phyloP scores from a whole-genome alignment of 2,797 vertebrate species.

The Perodicticus potto region DNA sequence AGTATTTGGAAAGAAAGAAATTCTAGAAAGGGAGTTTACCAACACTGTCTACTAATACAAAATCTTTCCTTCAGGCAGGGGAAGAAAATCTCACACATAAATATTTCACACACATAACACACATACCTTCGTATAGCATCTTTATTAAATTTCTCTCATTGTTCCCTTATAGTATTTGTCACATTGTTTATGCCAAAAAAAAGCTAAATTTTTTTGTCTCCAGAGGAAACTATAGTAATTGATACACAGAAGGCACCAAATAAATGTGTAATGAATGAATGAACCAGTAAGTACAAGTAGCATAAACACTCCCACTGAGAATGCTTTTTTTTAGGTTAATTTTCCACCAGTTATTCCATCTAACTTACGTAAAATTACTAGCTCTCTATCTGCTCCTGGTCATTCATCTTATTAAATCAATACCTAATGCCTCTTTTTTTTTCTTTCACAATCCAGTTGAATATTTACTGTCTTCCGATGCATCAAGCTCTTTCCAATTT shows the following conservation, averaged over 20 bases:
- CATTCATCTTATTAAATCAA: background rate
- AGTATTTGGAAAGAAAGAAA: background rate
- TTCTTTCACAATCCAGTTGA: background rate
- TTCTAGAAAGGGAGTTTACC: background rate
- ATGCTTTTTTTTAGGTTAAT: background rate
- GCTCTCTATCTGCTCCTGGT: background rate
- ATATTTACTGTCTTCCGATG: background rate
- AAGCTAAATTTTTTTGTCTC: background rate
- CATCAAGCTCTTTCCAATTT: background rate
- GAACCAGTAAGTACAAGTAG: background rate
- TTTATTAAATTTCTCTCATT: slow-evolving; percentile 37
- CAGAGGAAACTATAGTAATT: background rate
- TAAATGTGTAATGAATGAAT: slow-evolving; percentile 10
- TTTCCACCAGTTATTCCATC: background rate
- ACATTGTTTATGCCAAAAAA: background rate
- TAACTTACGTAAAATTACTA: background rate
- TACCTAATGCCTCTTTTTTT: background rate
- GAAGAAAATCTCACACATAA: background rate
- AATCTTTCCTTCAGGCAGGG: background rate
- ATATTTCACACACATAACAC: background rate
- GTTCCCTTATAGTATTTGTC: background rate
- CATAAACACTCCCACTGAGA: background rate
- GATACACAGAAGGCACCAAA: background rate
- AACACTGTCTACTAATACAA: background rate
- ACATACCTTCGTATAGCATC: background rate